phyloP scores from a whole-genome alignment of 2,888 invertebrate species.

The Oasisia sp. region DNA sequence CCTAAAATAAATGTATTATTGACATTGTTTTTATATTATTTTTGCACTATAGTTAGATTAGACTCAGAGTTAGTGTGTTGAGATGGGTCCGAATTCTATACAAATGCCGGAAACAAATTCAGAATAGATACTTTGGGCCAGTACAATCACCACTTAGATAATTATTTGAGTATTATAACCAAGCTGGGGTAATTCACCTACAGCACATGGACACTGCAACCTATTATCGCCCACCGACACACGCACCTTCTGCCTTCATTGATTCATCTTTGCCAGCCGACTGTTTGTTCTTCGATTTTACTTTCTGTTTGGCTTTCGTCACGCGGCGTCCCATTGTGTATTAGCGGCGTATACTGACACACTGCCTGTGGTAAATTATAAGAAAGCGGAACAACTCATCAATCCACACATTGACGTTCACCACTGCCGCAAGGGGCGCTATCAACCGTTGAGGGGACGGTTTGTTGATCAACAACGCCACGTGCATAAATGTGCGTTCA shows the following conservation, averaged over 20 bases:
- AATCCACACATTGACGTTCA: background rate
- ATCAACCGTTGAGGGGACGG: background rate
- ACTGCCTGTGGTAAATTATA: background rate
- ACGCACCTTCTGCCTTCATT: background rate
- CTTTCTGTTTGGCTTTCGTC: background rate
- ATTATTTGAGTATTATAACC: too few relatives aligned
- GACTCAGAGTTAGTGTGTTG: too few relatives aligned
- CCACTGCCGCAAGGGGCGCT: background rate
- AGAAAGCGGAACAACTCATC: background rate
- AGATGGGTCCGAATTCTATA: too few relatives aligned
- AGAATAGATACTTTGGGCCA: too few relatives aligned
- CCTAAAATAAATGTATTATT: too few relatives aligned
- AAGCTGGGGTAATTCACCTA: background rate
- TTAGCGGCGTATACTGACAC: background rate
- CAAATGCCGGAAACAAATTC: too few relatives aligned
- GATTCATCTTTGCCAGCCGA: background rate
- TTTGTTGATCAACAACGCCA: background rate
- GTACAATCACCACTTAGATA: too few relatives aligned
- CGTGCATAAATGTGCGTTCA: background rate
- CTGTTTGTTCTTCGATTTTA: background rate
- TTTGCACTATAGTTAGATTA: too few relatives aligned
- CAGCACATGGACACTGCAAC: background rate
- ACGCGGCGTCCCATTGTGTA: conserved; percentile 1
- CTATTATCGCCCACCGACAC: background rate
- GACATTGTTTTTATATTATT: too few relatives aligned